These are phyloP conservation scores for Saccopteryx leptura DNA, from an alignment of 2,113 vertebrate genomes.

Conservation along the genomic window DNA sequence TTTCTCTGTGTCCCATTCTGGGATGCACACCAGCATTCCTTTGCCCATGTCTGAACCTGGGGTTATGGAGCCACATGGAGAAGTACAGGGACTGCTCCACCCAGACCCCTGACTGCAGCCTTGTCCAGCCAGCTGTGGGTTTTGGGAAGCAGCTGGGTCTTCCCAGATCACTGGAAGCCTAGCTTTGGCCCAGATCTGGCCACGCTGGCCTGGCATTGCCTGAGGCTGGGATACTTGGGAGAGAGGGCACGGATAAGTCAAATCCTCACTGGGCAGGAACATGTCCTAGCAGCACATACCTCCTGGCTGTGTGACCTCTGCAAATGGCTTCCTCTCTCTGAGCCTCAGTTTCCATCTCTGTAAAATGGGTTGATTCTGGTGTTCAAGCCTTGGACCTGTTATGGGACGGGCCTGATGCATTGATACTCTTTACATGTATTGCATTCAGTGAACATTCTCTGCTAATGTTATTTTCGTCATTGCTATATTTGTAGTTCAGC, in stretches of 20 bases:
- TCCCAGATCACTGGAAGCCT: not conserved
- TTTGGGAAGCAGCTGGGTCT: not conserved
- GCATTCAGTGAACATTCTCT: rapidly evolving
- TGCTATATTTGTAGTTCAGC: not conserved
- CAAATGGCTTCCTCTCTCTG: not conserved
- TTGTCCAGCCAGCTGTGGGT: not conserved
- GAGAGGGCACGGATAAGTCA: not conserved
- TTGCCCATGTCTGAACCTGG: not conserved
- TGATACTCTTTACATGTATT: rapidly evolving
- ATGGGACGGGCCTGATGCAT: rapidly evolving
- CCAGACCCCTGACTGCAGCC: not conserved
- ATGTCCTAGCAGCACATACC: not conserved
- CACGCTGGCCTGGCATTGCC: rapidly evolving
- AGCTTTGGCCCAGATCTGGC: not conserved
- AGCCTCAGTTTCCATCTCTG: not conserved
- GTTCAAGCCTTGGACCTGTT: too few relatives aligned
- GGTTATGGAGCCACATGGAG: not conserved
- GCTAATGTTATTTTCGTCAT: rapidly evolving
- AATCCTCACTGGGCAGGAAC: too few relatives aligned
- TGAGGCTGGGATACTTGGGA: not conserved
- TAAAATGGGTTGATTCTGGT: not conserved
- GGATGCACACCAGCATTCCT: rapidly evolving
- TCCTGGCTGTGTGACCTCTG: not conserved
- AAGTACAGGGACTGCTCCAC: not conserved
- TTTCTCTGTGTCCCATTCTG: not conserved